Evolutionary conservation across 1,140 invertebrate species (phyloP).

Genomic region (Heliconius eleuchia): DNA sequence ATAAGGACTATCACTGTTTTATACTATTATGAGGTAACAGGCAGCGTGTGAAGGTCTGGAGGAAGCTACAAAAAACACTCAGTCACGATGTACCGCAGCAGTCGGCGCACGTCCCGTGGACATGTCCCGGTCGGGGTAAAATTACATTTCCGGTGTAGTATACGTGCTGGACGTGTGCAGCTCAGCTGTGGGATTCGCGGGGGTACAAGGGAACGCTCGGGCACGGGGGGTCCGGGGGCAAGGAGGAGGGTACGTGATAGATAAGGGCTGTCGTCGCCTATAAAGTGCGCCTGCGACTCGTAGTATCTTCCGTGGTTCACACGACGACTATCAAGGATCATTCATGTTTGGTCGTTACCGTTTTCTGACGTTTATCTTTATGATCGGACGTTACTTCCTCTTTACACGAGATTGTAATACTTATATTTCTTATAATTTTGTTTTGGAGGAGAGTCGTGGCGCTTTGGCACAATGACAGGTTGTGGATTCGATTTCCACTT

Average conservation of each 20-base stretch:
- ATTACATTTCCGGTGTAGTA: constrained; percentile 43
- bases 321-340: constrained; percentile 10
- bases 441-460: too few relatives aligned
- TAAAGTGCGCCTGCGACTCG: constrained; percentile 7
- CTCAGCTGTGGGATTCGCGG: background rate
- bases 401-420: background rate
- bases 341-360: background rate
- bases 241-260: constrained; percentile 1
- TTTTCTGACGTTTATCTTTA: constrained; percentile 9
- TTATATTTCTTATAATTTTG: too few relatives aligned
- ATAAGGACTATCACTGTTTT: background rate
- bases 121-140: constrained; percentile 39
- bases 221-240: background rate
- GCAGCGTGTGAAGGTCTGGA: constrained; percentile 26
- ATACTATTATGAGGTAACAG: constrained; percentile 8
- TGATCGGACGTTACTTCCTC: background rate
- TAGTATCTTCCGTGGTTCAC: constrained; percentile 15
- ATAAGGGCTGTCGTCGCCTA: constrained; percentile 36
- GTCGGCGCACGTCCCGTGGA: constrained; percentile 37
- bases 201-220: background rate
- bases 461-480: too few relatives aligned
- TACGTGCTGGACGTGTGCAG: constrained; percentile 31
- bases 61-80: constrained; percentile 42
- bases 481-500: too few relatives aligned
- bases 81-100: constrained; percentile 36